A percentile compares a stretch with the other conserved stretches of the same genome.
phyloP scores from a whole-genome alignment of 2,888 invertebrate genomes.

The Archips crataeganus region DNA sequence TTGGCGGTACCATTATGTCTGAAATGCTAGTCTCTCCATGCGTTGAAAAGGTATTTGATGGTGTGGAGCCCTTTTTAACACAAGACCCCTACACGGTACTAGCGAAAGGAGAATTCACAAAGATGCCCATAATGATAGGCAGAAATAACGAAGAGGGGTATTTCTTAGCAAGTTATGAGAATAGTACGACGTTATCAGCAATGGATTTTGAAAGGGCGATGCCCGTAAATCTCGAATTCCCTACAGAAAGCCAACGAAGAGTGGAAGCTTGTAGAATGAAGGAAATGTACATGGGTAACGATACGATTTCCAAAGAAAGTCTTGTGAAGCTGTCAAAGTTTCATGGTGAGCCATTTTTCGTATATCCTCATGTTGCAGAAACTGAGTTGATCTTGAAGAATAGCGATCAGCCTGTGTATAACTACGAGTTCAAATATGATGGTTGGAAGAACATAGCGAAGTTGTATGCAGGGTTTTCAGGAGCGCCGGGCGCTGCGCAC shows the following conservation, averaged over 20 bases:
- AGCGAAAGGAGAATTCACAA: conserved; percentile 62
- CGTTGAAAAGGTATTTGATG: conserved; percentile 64
- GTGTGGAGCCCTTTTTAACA: conserved; percentile 69
- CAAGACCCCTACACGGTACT: conserved; percentile 63
- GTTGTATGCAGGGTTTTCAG: conserved; percentile 48
- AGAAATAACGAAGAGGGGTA: conserved; percentile 67
- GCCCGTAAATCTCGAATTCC: conserved; percentile 67
- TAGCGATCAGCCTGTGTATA: conserved; percentile 62
- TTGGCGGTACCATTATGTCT: conserved; percentile 5
- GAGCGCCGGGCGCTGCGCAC: conserved; percentile 65
- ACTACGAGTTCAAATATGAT: conserved; percentile 65
- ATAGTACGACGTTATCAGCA: conserved; percentile 57
- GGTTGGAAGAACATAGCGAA: conserved; percentile 66
- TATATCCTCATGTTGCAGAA: conserved; percentile 60
- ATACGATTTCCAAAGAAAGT: conserved; percentile 58
- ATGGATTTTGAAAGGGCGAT: conserved; percentile 61
- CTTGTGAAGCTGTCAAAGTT: conserved; percentile 63
- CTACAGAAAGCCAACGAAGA: conserved; percentile 52
- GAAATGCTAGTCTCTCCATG: conserved; percentile 50
- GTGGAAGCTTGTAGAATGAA: conserved; percentile 58
- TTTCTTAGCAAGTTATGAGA: conserved; percentile 63
- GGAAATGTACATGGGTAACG: conserved; percentile 69
- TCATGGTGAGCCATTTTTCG: conserved; percentile 61
- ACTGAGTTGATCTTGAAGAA: conserved; percentile 60
- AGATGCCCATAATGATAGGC: conserved; percentile 73